phyloP scores from a whole-genome alignment of 53 echinoderm and acorn worm species.

The Crossaster papposus region DNA sequence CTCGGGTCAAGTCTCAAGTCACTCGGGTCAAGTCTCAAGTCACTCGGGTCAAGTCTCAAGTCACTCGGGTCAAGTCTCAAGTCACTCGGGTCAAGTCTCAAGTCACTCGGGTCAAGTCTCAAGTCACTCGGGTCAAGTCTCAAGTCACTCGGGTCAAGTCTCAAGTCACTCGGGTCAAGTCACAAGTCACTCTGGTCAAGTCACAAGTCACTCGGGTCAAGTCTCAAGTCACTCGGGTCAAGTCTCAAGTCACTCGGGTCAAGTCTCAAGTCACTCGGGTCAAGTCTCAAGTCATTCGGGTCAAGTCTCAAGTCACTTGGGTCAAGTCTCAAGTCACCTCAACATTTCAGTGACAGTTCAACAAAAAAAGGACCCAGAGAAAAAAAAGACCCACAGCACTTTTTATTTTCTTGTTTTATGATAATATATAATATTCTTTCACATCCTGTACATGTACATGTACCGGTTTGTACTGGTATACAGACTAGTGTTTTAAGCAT shows the following conservation, averaged over 20 bases:
- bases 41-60: no score
- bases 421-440: neutral
- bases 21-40: neutral
- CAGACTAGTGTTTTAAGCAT: neutral
- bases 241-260: no score
- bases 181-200: no score
- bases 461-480: no score
- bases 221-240: neutral
- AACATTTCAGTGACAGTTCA: no score
- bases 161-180: no score
- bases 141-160: no score
- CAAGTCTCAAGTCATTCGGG: neutral
- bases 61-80: no score
- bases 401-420: neutral
- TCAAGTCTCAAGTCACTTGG: neutral
- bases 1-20: no score
- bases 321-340: neutral
- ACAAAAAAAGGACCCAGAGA: neutral
- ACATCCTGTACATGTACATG: constrained; percentile 15
- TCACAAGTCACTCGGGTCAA: no score
- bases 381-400: neutral
- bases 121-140: neutral
- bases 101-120: no score
- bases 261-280: neutral
- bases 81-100: no score